phyloP scores from a whole-genome alignment of 2,797 vertebrate species.

The Staurois parvus region DNA sequence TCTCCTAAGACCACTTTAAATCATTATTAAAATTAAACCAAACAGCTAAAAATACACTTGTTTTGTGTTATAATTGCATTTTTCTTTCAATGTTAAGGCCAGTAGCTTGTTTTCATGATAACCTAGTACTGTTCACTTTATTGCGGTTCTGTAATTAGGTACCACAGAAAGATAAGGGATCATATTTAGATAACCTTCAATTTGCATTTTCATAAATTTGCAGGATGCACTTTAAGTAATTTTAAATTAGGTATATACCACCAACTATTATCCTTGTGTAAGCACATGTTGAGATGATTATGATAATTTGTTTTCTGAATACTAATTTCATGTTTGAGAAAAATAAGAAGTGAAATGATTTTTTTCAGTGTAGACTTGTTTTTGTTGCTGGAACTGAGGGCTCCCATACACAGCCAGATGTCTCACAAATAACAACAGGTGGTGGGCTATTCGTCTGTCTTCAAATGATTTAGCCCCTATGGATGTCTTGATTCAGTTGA shows the following conservation, averaged over 20 bases:
- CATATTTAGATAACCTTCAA: constrained; percentile 36
- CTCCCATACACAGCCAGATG: neutral
- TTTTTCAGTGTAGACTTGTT: neutral
- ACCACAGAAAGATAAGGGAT: constrained; percentile 10
- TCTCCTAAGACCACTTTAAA: too few species aligned
- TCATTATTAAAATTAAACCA: too few species aligned
- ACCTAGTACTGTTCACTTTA: constrained; percentile 18
- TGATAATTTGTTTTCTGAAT: constrained; percentile 29
- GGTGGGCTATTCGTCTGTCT: too few species aligned
- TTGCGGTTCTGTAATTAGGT: constrained; percentile 10
- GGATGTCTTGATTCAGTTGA: too few species aligned
- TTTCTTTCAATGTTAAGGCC: neutral
- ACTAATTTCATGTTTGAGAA: neutral
- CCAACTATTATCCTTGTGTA: constrained; percentile 9
- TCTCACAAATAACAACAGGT: neutral
- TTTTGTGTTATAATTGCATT: neutral
- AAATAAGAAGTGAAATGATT: neutral
- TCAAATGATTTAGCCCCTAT: too few species aligned
- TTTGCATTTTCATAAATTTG: constrained; percentile 38
- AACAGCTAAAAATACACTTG: neutral
- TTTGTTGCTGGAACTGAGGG: too few species aligned
- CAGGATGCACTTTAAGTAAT: constrained; percentile 13
- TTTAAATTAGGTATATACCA: constrained; percentile 6
- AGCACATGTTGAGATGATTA: constrained; percentile 15
- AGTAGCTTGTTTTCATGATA: constrained; percentile 3